Percentiles rank a stretch among this genome's conserved stretches.
Evolutionary conservation across 2,888 invertebrate genomes (phyloP).

Genomic region (Elaeidobius kamerunicus): DNA sequence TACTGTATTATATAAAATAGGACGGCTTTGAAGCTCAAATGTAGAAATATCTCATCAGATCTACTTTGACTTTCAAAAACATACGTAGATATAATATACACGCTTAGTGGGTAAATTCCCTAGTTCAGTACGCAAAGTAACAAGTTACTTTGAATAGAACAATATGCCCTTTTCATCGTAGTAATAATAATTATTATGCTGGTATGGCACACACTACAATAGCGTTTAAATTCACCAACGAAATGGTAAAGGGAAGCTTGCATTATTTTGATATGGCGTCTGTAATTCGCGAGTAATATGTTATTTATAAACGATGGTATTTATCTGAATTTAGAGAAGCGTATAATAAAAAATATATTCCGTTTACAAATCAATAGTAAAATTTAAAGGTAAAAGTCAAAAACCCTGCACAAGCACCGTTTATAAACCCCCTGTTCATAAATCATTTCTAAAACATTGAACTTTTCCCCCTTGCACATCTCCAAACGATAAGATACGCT

Average conservation of each 20-base stretch:
- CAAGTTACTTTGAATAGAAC: constrained; percentile 8
- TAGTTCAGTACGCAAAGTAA: constrained; percentile 1
- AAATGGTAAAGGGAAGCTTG: no score
- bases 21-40: not conserved
- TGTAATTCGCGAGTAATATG: no score
- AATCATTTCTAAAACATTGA: constrained; percentile 26
- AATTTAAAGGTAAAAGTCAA: no score
- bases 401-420: no score
- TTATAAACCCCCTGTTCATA: no score
- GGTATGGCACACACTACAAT: not conserved
- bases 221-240: constrained; percentile 4
- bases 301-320: no score
- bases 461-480: constrained; percentile 11
- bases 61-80: constrained; percentile 10
- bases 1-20: not conserved
- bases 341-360: no score
- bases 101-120: no score
- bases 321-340: no score
- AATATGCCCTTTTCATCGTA: constrained; percentile 4
- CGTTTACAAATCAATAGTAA: no score
- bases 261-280: no score
- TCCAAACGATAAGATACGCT: constrained; percentile 9
- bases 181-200: constrained; percentile 6
- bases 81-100: not conserved
- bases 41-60: constrained; percentile 1